Percentiles rank a stretch among this genome's conserved stretches.
Conservation (phyloP, 2,797 vertebrate species). For the Parotocinclus haroldoi region DNA sequence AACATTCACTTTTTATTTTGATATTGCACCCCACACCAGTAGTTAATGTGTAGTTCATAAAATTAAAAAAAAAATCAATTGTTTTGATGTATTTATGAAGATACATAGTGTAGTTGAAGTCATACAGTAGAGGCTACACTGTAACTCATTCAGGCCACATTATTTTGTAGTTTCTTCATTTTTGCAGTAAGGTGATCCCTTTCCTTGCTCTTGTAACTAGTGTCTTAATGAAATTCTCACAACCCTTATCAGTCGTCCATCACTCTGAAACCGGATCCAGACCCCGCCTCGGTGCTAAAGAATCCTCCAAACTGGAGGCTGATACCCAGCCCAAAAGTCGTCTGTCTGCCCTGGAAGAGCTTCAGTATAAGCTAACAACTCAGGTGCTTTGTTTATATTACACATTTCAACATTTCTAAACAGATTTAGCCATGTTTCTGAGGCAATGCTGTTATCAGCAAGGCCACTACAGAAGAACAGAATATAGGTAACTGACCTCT, state of each 20-base stretch:
- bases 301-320: constrained; percentile 37
- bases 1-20: too few species aligned
- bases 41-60: too few species aligned
- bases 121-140: too few species aligned
- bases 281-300: constrained; percentile 18
- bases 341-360: constrained; percentile 70
- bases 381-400: constrained; percentile 65
- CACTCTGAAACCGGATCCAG: constrained; percentile 37
- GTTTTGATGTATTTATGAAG: too few species aligned
- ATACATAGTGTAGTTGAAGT: too few species aligned
- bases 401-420: background rate
- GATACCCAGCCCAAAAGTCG: constrained; percentile 50
- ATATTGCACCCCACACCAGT: too few species aligned
- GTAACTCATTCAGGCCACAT: too few species aligned
- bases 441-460: constrained; percentile 32
- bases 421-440: constrained; percentile 31
- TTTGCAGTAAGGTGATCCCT: background rate
- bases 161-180: too few species aligned
- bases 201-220: constrained; percentile 5
- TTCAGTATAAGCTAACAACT: constrained; percentile 73
- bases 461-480: constrained; percentile 44
- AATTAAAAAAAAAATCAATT: too few species aligned
- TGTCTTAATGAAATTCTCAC: too few species aligned
- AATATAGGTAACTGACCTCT: constrained; percentile 32
- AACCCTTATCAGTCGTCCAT: constrained; percentile 38